Conservation (phyloP, 2,797 vertebrate genomes). For the Poecilia gillii region DNA sequence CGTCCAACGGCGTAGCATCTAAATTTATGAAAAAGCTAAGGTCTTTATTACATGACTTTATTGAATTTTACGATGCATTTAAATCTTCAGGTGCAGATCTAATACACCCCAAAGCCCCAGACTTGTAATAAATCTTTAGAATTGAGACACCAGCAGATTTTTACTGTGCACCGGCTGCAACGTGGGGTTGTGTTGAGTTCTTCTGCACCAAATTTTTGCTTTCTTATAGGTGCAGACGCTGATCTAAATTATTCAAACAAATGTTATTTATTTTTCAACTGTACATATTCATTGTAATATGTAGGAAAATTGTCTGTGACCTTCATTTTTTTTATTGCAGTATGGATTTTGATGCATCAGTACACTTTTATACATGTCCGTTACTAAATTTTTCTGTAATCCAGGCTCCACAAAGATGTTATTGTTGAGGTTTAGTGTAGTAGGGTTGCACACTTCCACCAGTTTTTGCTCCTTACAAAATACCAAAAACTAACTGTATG, state of each 20-base stretch:
- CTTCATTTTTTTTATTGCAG: not conserved
- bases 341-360: not conserved
- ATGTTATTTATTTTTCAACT: not conserved
- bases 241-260: not conserved
- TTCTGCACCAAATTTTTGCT: not conserved
- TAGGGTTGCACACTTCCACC: not conserved
- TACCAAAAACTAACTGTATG: not conserved
- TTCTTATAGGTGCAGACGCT: not conserved
- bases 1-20: slow-evolving; percentile 13
- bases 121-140: not conserved
- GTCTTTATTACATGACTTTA: not conserved
- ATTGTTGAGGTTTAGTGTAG: not conserved
- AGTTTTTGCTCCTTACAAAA: not conserved
- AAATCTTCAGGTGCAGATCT: not conserved
- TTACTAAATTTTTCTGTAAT: not conserved
- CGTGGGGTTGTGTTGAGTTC: not conserved
- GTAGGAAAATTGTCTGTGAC: not conserved
- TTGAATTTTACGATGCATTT: not conserved
- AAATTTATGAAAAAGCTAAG: not conserved
- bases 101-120: not conserved
- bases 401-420: not conserved
- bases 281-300: not conserved
- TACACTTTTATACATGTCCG: not conserved
- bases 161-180: not conserved
- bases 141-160: not conserved